Conservation (phyloP, 2,888 invertebrate species). For the Drosophila rellima region DNA sequence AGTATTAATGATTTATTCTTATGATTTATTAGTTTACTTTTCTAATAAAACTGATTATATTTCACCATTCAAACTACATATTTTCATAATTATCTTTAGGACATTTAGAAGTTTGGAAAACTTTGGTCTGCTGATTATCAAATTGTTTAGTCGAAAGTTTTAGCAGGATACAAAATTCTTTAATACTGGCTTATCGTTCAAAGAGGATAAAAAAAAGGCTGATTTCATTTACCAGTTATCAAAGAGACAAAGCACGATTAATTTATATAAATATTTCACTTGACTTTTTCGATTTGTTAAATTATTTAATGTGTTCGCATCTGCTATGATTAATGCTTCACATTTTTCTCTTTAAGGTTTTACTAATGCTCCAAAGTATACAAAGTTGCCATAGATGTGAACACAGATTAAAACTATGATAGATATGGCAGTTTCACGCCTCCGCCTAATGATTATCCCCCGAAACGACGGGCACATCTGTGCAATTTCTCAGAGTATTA, state of each 20-base stretch:
- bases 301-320: constrained; percentile 8
- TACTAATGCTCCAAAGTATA: not conserved
- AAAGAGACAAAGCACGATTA: not conserved
- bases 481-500: constrained; percentile 67
- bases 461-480: constrained; percentile 51
- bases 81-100: constrained; percentile 8
- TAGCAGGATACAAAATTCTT: not conserved
- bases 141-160: constrained; percentile 2
- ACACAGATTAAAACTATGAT: constrained; percentile 62
- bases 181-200: not conserved
- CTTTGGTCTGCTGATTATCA: not conserved
- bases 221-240: not conserved
- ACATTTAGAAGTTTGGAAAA: constrained; percentile 13
- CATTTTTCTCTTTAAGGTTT: constrained; percentile 4
- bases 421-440: constrained; percentile 42
- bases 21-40: constrained; percentile 5
- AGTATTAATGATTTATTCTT: not conserved
- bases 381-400: constrained; percentile 2
- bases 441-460: constrained; percentile 44
- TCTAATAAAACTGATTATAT: constrained; percentile 5
- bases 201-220: not conserved
- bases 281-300: not conserved
- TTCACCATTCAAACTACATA: not conserved
- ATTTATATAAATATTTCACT: constrained; percentile 9
- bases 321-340: constrained; percentile 31